phyloP scores from a whole-genome alignment of 2,888 invertebrate species.

The Cristatella mucedo region DNA sequence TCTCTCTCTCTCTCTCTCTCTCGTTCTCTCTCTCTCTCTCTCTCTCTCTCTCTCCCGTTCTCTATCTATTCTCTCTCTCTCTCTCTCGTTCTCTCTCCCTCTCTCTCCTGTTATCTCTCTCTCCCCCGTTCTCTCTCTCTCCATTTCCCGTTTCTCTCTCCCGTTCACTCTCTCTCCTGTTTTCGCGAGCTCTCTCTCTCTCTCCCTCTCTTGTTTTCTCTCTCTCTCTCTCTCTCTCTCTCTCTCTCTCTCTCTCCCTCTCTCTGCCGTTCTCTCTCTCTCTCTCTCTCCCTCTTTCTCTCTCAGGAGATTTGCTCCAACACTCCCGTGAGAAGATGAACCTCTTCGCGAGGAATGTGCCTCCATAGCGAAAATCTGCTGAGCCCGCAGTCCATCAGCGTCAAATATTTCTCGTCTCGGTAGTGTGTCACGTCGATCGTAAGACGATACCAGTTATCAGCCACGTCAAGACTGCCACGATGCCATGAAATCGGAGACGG shows the following conservation, averaged over 20 bases:
- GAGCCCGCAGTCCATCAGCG: too few relatives aligned
- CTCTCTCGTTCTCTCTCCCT: slow-evolving; percentile 10
- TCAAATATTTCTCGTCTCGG: too few relatives aligned
- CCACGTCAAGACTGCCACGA: too few relatives aligned
- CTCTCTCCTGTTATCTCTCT: slow-evolving; percentile 10
- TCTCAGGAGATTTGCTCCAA: slow-evolving; percentile 3
- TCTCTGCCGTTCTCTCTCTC: too few relatives aligned
- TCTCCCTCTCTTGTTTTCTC: slow-evolving; percentile 3
- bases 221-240: slow-evolving; percentile 10
- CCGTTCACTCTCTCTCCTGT: neutral
- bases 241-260: slow-evolving; percentile 6
- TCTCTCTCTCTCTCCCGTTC: too few relatives aligned
- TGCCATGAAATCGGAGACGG: too few relatives aligned
- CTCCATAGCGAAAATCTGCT: too few relatives aligned
- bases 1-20: slow-evolving; percentile 8
- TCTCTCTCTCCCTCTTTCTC: slow-evolving; percentile 1
- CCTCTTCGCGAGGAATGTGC: too few relatives aligned
- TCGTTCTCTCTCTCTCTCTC: too few relatives aligned
- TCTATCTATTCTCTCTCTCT: too few relatives aligned
- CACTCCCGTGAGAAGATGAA: neutral
- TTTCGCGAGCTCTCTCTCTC: neutral
- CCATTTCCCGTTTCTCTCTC: slow-evolving; percentile 4
- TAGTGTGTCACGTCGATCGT: too few relatives aligned
- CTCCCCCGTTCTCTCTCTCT: slow-evolving; percentile 10
- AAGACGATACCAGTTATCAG: too few relatives aligned